These are phyloP conservation scores for Salvelinus sp. DNA, from an alignment of 2,113 vertebrate genomes.

Conservation along the genomic window DNA sequence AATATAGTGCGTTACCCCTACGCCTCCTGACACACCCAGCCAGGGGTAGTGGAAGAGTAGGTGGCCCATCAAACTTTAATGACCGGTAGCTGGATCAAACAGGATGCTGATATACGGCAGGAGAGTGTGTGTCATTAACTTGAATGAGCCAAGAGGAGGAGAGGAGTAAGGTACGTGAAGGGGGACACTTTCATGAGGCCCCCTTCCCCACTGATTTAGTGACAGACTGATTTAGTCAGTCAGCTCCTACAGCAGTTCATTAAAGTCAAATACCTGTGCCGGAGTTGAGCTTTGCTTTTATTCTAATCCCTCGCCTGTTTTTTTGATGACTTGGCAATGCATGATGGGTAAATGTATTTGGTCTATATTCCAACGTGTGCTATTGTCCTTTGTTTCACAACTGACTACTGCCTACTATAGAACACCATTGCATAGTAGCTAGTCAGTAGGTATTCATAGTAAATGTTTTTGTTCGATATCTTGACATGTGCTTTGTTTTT, in stretches of 20 bases:
- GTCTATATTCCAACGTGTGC: no score
- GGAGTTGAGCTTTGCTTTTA: constrained; percentile 16
- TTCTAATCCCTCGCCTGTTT: neutral
- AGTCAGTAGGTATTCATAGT: no score
- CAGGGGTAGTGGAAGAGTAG: constrained; percentile 1
- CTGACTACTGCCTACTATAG: no score
- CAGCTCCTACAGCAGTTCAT: constrained; percentile 52
- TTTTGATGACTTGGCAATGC: no score
- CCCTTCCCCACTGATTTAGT: constrained; percentile 60
- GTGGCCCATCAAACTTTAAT: constrained; percentile 65
- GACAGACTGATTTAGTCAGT: constrained; percentile 51
- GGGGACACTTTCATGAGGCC: constrained; percentile 49
- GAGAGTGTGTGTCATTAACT: constrained; percentile 62
- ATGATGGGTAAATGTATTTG: no score
- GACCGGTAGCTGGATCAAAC: constrained; percentile 61
- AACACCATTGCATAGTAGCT: no score
- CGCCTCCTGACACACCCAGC: neutral
- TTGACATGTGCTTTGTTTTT: no score
- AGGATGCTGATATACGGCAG: constrained; percentile 54
- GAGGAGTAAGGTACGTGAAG: constrained; percentile 9
- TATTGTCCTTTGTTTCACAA: no score
- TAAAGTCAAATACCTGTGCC: constrained; percentile 45
- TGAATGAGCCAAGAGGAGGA: constrained; percentile 55
- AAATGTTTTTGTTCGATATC: no score
- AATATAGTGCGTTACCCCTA: constrained; percentile 24